phyloP scores from a whole-genome alignment of 2,113 vertebrate genomes.

The Equus przewalskii region DNA sequence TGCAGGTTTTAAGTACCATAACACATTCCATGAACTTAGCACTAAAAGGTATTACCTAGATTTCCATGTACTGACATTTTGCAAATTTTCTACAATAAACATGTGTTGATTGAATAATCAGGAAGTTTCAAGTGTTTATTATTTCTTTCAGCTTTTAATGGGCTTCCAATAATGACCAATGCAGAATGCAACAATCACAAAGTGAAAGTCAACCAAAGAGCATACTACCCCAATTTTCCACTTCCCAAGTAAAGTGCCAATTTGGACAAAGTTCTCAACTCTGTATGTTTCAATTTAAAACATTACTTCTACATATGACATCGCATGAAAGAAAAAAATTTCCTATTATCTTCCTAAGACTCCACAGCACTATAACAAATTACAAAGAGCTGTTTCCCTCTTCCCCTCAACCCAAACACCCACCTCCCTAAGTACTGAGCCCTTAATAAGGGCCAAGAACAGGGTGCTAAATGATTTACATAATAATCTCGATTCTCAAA shows the following conservation, averaged over 20 bases:
- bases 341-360: slow-evolving; percentile 30
- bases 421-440: neutral
- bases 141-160: slow-evolving; percentile 56
- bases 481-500: slow-evolving; percentile 33
- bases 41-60: slow-evolving; percentile 43
- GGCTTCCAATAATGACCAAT: neutral
- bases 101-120: slow-evolving; percentile 51
- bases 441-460: slow-evolving; percentile 17
- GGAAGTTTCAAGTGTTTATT: slow-evolving; percentile 49
- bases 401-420: neutral
- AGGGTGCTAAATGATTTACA: slow-evolving; percentile 39
- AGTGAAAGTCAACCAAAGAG: slow-evolving; percentile 62
- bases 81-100: slow-evolving; percentile 44
- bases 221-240: slow-evolving; percentile 23
- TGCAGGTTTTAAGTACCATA: slow-evolving; percentile 53
- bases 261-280: slow-evolving; percentile 52
- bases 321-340: slow-evolving; percentile 38
- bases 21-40: slow-evolving; percentile 47
- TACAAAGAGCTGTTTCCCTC: neutral
- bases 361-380: neutral
- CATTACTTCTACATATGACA: slow-evolving; percentile 42
- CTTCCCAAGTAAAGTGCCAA: slow-evolving; percentile 39
- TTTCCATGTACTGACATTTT: slow-evolving; percentile 16
- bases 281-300: slow-evolving; percentile 48
- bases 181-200: slow-evolving; percentile 32